A percentile compares a stretch with the other conserved stretches of the same genome.
phyloP scores from a whole-genome alignment of 2,797 vertebrate genomes.

The Chromis chromis region DNA sequence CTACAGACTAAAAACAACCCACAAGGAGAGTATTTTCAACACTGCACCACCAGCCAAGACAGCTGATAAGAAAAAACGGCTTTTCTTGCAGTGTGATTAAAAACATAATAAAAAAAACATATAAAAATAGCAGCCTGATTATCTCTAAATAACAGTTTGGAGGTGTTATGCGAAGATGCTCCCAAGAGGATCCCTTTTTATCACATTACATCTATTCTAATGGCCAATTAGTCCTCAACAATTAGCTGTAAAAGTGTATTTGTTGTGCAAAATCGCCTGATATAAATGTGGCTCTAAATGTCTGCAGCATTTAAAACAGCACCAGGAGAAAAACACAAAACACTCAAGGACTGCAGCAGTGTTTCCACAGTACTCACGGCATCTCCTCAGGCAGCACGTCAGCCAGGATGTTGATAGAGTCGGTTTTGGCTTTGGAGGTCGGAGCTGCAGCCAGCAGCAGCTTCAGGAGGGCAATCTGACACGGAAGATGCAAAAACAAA shows the following conservation, averaged over 20 bases:
- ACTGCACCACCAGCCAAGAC: background rate
- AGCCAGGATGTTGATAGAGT: slow-evolving; percentile 98
- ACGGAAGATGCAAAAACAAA: slow-evolving; percentile 1
- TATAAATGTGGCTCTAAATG: slow-evolving; percentile 3
- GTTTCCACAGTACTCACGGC: slow-evolving; percentile 88
- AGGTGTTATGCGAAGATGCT: background rate
- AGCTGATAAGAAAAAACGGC: background rate
- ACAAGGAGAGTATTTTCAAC: background rate
- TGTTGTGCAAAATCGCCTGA: background rate
- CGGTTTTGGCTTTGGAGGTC: slow-evolving; percentile 97
- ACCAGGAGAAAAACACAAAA: background rate
- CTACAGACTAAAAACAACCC: background rate
- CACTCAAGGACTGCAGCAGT: background rate
- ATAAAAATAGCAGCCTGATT: background rate
- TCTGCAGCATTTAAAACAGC: background rate
- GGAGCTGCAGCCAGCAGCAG: slow-evolving; percentile 96
- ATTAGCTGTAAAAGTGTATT: background rate
- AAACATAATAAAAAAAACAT: background rate
- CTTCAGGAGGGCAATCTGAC: slow-evolving; percentile 93
- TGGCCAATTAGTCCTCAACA: background rate
- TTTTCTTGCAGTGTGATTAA: background rate
- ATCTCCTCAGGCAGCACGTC: slow-evolving; percentile 97
- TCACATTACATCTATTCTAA: background rate
- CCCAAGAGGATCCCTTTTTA: background rate
- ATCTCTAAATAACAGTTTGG: background rate